Evolutionary conservation across 1,140 invertebrate genomes (phyloP).

Genomic region (Rhagoletis zephyria): DNA sequence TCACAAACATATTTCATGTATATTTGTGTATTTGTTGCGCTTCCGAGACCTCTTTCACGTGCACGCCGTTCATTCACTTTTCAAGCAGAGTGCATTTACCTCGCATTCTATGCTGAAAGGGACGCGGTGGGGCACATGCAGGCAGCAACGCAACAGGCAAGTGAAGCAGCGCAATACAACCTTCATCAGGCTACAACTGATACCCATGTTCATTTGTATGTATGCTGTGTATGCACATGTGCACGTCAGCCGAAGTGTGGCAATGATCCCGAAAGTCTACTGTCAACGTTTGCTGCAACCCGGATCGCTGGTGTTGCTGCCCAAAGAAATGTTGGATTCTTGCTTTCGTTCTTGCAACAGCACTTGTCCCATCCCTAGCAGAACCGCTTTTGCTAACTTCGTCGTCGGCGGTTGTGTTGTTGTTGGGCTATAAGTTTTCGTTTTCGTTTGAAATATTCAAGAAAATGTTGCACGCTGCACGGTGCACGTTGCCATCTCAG

Average conservation of each 20-base stretch:
- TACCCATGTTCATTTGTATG: too few relatives aligned
- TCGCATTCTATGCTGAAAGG: not conserved
- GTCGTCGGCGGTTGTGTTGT: conserved; percentile 49
- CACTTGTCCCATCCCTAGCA: not conserved
- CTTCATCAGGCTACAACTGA: not conserved
- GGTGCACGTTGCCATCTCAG: not conserved
- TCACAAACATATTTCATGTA: not conserved
- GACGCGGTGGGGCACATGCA: not conserved
- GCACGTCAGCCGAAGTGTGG: not conserved
- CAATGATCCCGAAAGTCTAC: conserved; percentile 29
- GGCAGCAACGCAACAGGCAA: not conserved
- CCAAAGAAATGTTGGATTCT: conserved; percentile 34
- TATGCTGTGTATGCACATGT: not conserved
- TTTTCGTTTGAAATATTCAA: conserved; percentile 65
- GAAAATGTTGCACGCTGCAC: not conserved
- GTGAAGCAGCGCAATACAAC: conserved; percentile 22
- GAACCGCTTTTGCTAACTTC: not conserved
- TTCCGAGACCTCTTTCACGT: conserved; percentile 39
- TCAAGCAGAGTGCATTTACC: conserved; percentile 57
- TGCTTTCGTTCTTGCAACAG: conserved; percentile 4
- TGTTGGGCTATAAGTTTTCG: conserved; percentile 62
- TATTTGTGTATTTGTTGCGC: not conserved
- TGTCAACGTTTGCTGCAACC: conserved; percentile 6
- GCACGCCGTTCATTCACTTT: conserved; percentile 58
- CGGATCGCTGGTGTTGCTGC: not conserved